Conservation (phyloP, 2,888 invertebrate genomes). For the Mechanitis mazaeus region DNA sequence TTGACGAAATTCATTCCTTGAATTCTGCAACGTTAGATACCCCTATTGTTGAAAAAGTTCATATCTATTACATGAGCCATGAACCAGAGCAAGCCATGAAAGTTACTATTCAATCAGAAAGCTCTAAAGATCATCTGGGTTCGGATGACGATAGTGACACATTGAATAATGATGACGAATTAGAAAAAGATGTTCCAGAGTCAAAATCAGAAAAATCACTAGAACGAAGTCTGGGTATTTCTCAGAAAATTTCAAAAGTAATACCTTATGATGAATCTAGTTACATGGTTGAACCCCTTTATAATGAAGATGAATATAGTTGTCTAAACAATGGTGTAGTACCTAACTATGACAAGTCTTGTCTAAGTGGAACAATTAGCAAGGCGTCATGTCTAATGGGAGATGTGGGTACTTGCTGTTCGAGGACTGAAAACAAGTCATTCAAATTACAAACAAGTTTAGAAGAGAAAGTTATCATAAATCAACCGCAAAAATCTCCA, state of each 20-base stretch:
- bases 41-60: slow-evolving; percentile 84
- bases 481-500: slow-evolving; percentile 78
- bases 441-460: slow-evolving; percentile 54
- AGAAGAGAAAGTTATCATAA: slow-evolving; percentile 77
- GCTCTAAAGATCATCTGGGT: slow-evolving; percentile 79
- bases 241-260: slow-evolving; percentile 52
- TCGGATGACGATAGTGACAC: slow-evolving; percentile 84
- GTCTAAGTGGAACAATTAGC: slow-evolving; percentile 66
- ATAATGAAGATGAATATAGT: slow-evolving; percentile 56
- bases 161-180: slow-evolving; percentile 79
- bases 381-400: slow-evolving; percentile 69
- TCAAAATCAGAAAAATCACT: slow-evolving; percentile 60
- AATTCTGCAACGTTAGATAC: slow-evolving; percentile 84
- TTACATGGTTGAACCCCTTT: slow-evolving; percentile 72
- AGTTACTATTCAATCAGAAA: slow-evolving; percentile 82
- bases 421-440: slow-evolving; percentile 60
- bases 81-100: slow-evolving; percentile 87
- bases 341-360: slow-evolving; percentile 68
- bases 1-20: slow-evolving; percentile 89
- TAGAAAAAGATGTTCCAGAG: slow-evolving; percentile 74
- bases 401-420: slow-evolving; percentile 67
- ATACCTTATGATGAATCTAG: slow-evolving; percentile 71
- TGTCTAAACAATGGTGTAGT: slow-evolving; percentile 62
- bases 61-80: slow-evolving; percentile 86
- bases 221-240: slow-evolving; percentile 52